phyloP scores from a whole-genome alignment of 1,140 invertebrate species.

The Lucilia sericata region DNA sequence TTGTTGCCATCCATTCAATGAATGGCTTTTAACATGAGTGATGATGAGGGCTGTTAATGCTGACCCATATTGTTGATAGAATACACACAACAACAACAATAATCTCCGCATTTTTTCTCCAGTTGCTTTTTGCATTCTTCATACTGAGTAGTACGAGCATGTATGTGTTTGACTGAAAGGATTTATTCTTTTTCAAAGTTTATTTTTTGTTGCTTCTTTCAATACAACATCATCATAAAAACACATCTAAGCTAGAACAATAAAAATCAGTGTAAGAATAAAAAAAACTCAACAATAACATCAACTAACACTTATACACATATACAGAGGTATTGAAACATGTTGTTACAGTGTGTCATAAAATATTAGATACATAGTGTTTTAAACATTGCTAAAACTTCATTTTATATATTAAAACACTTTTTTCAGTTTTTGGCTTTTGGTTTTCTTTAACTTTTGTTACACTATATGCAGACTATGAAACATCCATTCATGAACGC shows the following conservation, averaged over 20 bases:
- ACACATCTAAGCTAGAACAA: neutral
- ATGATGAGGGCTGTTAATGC: constrained; percentile 22
- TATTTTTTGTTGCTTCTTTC: neutral
- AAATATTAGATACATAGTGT: no score
- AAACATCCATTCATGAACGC: neutral
- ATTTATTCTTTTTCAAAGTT: neutral
- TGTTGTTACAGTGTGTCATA: no score
- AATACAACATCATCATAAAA: neutral
- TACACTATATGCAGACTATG: neutral
- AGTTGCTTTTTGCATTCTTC: neutral
- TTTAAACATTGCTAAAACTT: no score
- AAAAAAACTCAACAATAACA: neutral
- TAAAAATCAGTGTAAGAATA: neutral
- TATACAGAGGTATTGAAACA: no score
- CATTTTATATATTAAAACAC: no score
- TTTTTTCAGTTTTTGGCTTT: no score
- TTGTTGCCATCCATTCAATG: constrained; percentile 13
- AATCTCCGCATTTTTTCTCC: no score
- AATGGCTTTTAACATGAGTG: constrained; percentile 23
- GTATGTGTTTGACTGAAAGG: neutral
- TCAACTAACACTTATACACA: neutral
- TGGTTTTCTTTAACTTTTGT: no score
- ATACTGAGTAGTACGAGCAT: neutral
- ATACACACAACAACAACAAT: neutral
- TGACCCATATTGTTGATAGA: constrained; percentile 23